Base-by-base conservation (phyloP, 2,797 vertebrate species). In the Botia kubotai region DNA sequence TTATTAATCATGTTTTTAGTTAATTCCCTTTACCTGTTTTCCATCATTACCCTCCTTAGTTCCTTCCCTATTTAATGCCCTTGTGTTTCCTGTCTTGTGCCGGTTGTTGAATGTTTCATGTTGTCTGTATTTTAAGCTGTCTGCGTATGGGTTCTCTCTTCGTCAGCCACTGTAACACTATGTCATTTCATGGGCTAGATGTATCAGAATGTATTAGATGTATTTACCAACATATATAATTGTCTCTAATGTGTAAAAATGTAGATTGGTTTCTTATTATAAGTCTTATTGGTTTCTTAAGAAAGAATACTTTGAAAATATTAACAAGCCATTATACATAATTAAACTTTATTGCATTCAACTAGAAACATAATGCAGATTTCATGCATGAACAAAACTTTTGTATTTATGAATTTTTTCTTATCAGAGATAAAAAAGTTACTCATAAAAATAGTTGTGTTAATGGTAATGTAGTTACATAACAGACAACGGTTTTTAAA, bases 271-370 rank as follows among this genome's bases (percentile, higher is more conserved):
- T n/a, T n/a, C n/a, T n/a, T n/a, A n/a, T n/a, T n/a, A 33, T 33
- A 26, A 65, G 36, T 8, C 16, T 65, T 65, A 65, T 65, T 36
- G 29, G 23, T 65, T 10, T 16, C 17, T 66, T 10, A 16, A 33
- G 19, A 33, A 63, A 33, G 3, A 33, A 33, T 4, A 52, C 14
- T 14, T 52, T 4, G 17, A n/a, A 23, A 60, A 60, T 13, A 13
- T 7, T 4, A 17, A 13, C 12, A 36, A 13, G 11, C 10, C 11
- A 16, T 23, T 8, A 43, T 23, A 14, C n/a, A 66, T 6, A 58
- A n/a, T 63, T 17, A 33, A 73, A 60, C 71, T 8, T 72, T 73
- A 58, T 46, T 73, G 33, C 23, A 26, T 62, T 48, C 62, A 62
- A 62, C 39, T 48, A 48, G 21, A 21, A 74, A 57, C 52, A 23